Evolutionary conservation across 1,140 invertebrate genomes (phyloP).

Genomic region (Pollicipes pollicipes): DNA sequence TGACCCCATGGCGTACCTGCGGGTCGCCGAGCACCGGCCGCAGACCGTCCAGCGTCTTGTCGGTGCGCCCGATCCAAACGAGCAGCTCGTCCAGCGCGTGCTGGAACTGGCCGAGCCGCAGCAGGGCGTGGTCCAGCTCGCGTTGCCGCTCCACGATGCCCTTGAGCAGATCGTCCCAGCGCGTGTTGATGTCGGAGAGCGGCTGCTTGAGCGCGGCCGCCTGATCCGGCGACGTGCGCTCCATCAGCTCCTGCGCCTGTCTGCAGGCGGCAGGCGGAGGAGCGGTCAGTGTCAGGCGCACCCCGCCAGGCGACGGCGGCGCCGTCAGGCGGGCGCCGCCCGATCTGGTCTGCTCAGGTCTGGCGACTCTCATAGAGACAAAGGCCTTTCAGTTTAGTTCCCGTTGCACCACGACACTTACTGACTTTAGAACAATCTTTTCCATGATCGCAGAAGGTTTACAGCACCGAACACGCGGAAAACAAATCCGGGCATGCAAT

Average conservation of each 20-base stretch:
- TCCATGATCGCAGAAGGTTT: no score
- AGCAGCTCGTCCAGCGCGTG: conserved; percentile 85
- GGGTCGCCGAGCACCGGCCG: conserved; percentile 67
- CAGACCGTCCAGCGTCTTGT: conserved; percentile 63
- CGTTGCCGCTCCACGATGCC: conserved; percentile 79
- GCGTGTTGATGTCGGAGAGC: conserved; percentile 64
- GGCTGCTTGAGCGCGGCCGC: conserved; percentile 82
- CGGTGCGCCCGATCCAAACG: conserved; percentile 82
- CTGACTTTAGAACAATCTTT: no score
- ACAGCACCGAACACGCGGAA: no score
- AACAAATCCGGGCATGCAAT: no score
- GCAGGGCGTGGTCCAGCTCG: conserved; percentile 75
- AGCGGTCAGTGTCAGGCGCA: no score
- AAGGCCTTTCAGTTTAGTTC: no score
- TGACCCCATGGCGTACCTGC: conserved; percentile 29
- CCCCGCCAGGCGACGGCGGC: no score
- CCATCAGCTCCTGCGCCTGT: conserved; percentile 82
- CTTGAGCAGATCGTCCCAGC: conserved; percentile 78
- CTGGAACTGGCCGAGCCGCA: conserved; percentile 91
- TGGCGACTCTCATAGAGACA: no score
- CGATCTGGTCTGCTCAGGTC: no score
- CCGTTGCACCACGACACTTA: no score
- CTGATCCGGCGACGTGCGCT: conserved; percentile 83
- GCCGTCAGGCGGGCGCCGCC: no score
- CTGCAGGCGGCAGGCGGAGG: conserved; percentile 28